These are phyloP conservation scores for Platycheirus rosarum DNA, from an alignment of 2,888 invertebrate species.

Conservation along the genomic window DNA sequence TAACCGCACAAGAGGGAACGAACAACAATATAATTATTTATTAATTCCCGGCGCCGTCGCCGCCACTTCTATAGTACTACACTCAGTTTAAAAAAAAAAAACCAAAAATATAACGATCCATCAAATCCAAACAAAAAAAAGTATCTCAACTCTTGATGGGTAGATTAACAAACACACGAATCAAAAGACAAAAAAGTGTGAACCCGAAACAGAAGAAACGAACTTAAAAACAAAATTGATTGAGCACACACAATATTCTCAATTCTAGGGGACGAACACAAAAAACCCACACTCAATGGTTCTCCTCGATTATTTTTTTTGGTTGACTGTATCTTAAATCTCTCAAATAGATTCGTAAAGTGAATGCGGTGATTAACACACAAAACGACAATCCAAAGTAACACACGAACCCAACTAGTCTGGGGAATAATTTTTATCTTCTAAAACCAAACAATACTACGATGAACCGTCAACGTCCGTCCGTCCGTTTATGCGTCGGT, in stretches of 20 bases:
- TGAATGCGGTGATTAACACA: background rate
- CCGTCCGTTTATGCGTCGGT: background rate
- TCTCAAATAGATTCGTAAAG: constrained; percentile 25
- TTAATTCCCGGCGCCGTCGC: constrained; percentile 64
- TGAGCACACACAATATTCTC: constrained; percentile 54
- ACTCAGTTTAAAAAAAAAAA: constrained; percentile 10
- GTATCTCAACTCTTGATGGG: constrained; percentile 66
- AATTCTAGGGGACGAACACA: constrained; percentile 30
- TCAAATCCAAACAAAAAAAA: constrained; percentile 28
- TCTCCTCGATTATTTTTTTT: constrained; percentile 9
- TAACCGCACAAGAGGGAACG: constrained; percentile 55
- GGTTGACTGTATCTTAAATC: constrained; percentile 22
- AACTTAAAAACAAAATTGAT: constrained; percentile 49
- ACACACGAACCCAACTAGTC: background rate
- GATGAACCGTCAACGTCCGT: too few species aligned
- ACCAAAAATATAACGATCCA: constrained; percentile 23
- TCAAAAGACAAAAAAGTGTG: constrained; percentile 54
- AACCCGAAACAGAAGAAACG: constrained; percentile 21
- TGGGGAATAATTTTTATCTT: background rate
- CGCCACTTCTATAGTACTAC: constrained; percentile 9
- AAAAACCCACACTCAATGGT: constrained; percentile 42
- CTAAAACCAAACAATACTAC: background rate
- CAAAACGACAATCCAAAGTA: background rate
- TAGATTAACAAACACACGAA: constrained; percentile 64
- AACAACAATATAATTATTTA: constrained; percentile 59